Evolutionary conservation across 2,888 invertebrate species (phyloP), one percentile per base, ranked within the genome.

Genomic region (Ectemnius lituratus): DNA sequence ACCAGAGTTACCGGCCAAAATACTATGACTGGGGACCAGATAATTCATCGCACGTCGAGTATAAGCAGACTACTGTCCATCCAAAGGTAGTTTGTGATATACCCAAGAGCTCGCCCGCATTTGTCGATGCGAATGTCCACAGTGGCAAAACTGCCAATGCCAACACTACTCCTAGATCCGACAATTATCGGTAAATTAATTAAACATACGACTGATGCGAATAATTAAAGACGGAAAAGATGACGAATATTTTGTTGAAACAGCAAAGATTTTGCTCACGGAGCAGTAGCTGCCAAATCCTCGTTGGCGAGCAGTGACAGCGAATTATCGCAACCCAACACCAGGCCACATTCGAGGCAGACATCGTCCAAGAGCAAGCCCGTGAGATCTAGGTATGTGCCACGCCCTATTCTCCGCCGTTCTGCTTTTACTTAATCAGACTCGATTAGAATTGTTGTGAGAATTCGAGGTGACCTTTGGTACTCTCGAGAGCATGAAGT

Each of bases 221-320:
- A 14, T 52, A 16, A 52, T 16, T 4, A 52, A 16, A 6, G 2
- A 52, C 1, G n/a, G n/a, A 52, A 37, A 11, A 37, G 11, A 52
- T 47, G 47, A 47, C 6, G 47, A 23, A 23, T 23, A 8, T 11
- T 46, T 20, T 16, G 13, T 47, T 58, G 46, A 8, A 71, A 75
- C 71, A 88, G 88, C 76, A 88, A 88, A 89, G 94, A 95, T 91
- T 95, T 95, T 92, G 95, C 95, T 37, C 93, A 94, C 83, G 95
- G 95, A n/a, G 91, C 92, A 13, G 90, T 91, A 78, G 89, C 89
- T 64, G 89, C 90, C 20, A 90, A 89, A 82, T 88, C 88, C 0
- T 92, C 92, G 0, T 92, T 93, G 82, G 91, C 91, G 59, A 93
- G 92, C 85, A 93, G 93, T 63, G 92, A 92, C 86, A 92, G 93